A percentile compares a stretch with the other conserved stretches of the same genome.
phyloP scores from a whole-genome alignment of 1,140 invertebrate genomes.

The Listronotus oregonensis region DNA sequence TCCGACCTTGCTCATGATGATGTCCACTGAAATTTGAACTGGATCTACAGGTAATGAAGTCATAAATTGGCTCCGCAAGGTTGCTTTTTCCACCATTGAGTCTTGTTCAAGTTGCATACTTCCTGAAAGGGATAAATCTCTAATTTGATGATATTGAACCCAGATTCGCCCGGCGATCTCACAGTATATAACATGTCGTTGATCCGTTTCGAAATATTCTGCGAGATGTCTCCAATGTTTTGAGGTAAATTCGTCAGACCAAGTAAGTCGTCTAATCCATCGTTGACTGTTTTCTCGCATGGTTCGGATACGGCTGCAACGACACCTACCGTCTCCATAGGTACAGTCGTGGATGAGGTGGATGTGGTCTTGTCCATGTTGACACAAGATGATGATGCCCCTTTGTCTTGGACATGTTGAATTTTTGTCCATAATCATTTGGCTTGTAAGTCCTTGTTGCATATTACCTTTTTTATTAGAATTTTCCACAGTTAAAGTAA shows the following conservation, averaged over 20 bases:
- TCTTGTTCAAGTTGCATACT: constrained; percentile 10
- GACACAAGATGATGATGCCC: not conserved
- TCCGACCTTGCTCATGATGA: not conserved
- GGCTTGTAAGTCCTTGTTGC: no score
- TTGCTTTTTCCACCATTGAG: constrained; percentile 21
- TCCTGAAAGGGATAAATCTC: constrained; percentile 26
- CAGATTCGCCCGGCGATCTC: constrained; percentile 23
- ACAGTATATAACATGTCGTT: constrained; percentile 27
- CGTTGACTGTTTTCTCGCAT: not conserved
- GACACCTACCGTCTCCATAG: no score
- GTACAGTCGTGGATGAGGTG: no score
- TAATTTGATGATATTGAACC: constrained; percentile 16
- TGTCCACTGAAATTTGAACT: constrained; percentile 8
- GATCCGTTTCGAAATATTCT: constrained; percentile 16
- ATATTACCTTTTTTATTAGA: no score
- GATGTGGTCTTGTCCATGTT: no score
- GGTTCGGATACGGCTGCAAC: no score
- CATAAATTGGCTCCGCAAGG: constrained; percentile 11
- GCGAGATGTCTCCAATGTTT: constrained; percentile 18
- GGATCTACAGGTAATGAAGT: constrained; percentile 31
- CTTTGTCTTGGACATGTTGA: not conserved
- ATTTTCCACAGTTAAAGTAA: not conserved
- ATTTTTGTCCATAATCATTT: no score
- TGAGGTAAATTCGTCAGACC: constrained; percentile 1
- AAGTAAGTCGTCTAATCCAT: not conserved